phyloP scores from a whole-genome alignment of 2,888 invertebrate genomes.

The Calameuta pallipes region DNA sequence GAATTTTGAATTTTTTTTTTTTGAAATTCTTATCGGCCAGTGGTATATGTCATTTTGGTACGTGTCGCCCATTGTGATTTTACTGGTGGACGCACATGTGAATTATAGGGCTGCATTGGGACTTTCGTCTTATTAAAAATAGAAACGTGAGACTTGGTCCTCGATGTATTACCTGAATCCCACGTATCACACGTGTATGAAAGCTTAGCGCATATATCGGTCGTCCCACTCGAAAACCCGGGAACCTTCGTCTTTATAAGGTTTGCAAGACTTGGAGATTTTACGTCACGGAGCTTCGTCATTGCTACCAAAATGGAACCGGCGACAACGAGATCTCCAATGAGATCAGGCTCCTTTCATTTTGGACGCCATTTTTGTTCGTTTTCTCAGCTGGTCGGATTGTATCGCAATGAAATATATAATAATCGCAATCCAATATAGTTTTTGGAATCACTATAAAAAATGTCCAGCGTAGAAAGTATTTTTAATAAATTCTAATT shows the following conservation, averaged over 20 bases:
- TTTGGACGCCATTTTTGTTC: background rate
- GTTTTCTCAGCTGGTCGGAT: background rate
- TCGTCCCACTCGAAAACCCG: background rate
- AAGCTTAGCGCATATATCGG: background rate
- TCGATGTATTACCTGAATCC: background rate
- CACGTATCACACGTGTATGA: background rate
- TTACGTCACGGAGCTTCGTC: background rate
- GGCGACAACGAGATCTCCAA: background rate
- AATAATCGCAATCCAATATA: no score
- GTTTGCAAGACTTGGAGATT: background rate
- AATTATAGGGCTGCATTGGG: background rate
- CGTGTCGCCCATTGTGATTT: background rate
- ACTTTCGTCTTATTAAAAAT: background rate
- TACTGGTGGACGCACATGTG: background rate
- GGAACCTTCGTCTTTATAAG: background rate
- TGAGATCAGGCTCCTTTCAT: background rate
- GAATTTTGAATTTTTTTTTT: background rate
- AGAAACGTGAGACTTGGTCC: background rate
- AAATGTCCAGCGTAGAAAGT: no score
- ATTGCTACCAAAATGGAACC: background rate
- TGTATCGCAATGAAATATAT: no score
- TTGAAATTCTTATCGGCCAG: background rate
- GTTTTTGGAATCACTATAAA: no score
- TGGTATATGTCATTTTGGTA: background rate
- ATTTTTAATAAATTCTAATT: background rate